These are phyloP conservation scores for Meda fulgida DNA, from an alignment of 2,797 vertebrate species.

Conservation along the genomic window DNA sequence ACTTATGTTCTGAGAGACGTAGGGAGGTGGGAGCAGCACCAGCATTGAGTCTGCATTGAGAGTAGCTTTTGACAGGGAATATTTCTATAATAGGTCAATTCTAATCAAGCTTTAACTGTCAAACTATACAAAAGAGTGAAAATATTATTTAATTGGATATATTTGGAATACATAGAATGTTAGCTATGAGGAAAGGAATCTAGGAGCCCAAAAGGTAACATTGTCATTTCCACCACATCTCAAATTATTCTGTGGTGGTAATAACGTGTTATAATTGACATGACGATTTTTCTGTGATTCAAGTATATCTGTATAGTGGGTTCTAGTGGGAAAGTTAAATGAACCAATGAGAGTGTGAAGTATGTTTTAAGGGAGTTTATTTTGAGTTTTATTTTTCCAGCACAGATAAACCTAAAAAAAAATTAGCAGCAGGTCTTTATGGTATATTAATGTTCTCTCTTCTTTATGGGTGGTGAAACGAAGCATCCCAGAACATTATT, in stretches of 20 bases:
- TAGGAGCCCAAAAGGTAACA: background rate
- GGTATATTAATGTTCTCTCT: background rate
- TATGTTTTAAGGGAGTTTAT: background rate
- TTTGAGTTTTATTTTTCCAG: constrained; percentile 1
- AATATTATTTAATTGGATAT: background rate
- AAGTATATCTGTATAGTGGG: background rate
- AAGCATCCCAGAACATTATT: background rate
- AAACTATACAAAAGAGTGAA: background rate
- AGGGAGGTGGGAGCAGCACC: too few relatives aligned
- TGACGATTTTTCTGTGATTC: too few relatives aligned
- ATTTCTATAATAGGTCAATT: too few relatives aligned
- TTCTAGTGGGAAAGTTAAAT: background rate
- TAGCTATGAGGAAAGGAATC: background rate
- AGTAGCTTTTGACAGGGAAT: too few relatives aligned
- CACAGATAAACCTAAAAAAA: background rate
- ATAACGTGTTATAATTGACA: too few relatives aligned
- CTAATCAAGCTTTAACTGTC: background rate
- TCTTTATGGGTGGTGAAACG: background rate
- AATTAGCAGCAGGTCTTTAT: background rate
- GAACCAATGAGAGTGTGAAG: background rate
- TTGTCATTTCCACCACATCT: background rate
- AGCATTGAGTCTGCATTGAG: too few relatives aligned
- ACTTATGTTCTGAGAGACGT: too few relatives aligned
- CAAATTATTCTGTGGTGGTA: too few relatives aligned
- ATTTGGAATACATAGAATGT: background rate